Conservation (phyloP, 2,113 vertebrate species). For the Aphelocoma coerulescens region DNA sequence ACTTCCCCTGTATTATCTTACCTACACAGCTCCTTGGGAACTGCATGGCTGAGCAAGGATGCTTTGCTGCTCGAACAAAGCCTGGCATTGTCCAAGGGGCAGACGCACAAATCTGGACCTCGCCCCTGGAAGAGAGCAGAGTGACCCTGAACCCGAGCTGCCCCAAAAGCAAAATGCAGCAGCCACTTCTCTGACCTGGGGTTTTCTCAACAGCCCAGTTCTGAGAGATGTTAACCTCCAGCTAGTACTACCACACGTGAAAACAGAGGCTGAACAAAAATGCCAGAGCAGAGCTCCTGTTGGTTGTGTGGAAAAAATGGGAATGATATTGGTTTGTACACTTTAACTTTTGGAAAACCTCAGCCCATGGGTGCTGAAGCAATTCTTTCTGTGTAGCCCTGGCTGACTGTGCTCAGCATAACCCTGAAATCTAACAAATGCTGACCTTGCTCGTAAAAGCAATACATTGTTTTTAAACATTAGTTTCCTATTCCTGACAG, state of each 20-base stretch:
- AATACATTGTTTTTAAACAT: slow-evolving; percentile 74
- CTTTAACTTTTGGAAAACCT: slow-evolving; percentile 17
- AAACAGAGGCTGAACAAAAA: background rate
- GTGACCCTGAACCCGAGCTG: slow-evolving; percentile 36
- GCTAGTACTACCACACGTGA: background rate
- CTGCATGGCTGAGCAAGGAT: slow-evolving; percentile 60
- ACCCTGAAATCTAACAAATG: slow-evolving; percentile 62
- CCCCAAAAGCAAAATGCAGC: slow-evolving; percentile 9
- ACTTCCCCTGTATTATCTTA: slow-evolving; percentile 57
- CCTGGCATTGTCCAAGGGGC: slow-evolving; percentile 41
- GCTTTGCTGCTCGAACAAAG: slow-evolving; percentile 47
- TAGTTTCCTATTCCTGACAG: slow-evolving; percentile 78
- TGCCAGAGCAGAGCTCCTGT: background rate
- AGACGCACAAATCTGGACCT: background rate
- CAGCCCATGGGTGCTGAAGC: background rate
- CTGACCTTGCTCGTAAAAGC: slow-evolving; percentile 74
- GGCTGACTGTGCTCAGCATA: slow-evolving; percentile 14
- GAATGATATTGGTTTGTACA: background rate
- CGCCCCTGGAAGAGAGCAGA: slow-evolving; percentile 24
- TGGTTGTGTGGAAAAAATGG: background rate
- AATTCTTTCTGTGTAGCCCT: slow-evolving; percentile 11
- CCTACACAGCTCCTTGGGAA: slow-evolving; percentile 49
- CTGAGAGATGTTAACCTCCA: background rate
- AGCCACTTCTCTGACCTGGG: slow-evolving; percentile 65
- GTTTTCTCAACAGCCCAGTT: slow-evolving; percentile 56